Evolutionary conservation across 1,140 invertebrate genomes (phyloP).

Genomic region (Apolygus lucorum): DNA sequence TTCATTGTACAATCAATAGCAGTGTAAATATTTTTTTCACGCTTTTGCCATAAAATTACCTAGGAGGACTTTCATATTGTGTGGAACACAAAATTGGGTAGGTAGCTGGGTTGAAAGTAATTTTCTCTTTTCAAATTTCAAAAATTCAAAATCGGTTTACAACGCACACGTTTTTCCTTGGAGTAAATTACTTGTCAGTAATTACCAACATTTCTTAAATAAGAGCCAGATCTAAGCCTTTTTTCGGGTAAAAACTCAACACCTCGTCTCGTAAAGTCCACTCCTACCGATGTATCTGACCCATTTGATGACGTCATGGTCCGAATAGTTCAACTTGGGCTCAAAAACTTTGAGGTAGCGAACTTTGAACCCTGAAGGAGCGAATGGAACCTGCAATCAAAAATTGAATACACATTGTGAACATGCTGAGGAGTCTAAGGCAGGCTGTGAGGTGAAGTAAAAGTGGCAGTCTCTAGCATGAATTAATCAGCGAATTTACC

Average conservation of each 20-base stretch:
- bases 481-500: too few species aligned
- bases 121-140: too few species aligned
- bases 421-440: too few species aligned
- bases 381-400: slow-evolving; percentile 62
- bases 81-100: too few species aligned
- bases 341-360: slow-evolving; percentile 99
- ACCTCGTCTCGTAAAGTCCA: slow-evolving; percentile 97
- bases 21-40: not conserved
- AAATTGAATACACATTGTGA: too few species aligned
- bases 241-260: slow-evolving; percentile 48
- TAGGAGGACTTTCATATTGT: not conserved
- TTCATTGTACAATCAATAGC: not conserved
- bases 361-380: slow-evolving; percentile 98
- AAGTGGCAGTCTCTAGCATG: too few species aligned
- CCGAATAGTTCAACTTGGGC: slow-evolving; percentile 98
- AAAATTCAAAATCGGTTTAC: not conserved
- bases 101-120: too few species aligned
- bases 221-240: not conserved
- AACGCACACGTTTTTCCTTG: not conserved
- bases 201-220: not conserved
- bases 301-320: slow-evolving; percentile 99
- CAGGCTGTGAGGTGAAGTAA: too few species aligned
- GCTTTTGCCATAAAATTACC: not conserved
- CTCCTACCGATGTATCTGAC: slow-evolving; percentile 98
- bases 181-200: not conserved